A percentile compares a stretch with the other conserved stretches of the same genome.
Conservation (phyloP, 2,888 invertebrate species). For the Hirtodrosophila duncani region DNA sequence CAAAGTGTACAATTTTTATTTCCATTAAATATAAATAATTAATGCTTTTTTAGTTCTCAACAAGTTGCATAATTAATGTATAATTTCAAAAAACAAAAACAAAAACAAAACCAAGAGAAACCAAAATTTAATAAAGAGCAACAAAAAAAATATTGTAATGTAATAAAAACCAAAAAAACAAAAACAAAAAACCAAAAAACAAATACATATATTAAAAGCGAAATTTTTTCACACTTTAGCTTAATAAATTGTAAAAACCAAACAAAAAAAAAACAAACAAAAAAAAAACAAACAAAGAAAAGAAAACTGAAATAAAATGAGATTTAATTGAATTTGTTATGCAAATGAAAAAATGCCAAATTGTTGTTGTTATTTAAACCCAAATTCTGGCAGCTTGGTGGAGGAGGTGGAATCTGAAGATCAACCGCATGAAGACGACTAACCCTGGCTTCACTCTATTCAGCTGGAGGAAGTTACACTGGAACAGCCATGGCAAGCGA, state of each 20-base stretch:
- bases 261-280: constrained; percentile 62
- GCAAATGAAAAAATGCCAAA: constrained; percentile 72
- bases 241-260: constrained; percentile 78
- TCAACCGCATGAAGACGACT: no score
- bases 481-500: no score
- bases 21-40: constrained; percentile 74
- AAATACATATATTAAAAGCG: constrained; percentile 74
- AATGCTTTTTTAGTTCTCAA: constrained; percentile 76
- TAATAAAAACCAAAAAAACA: constrained; percentile 50
- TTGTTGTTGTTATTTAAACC: constrained; percentile 9
- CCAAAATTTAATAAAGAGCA: constrained; percentile 57
- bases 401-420: no score
- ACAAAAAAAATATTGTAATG: constrained; percentile 68
- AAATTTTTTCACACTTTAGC: constrained; percentile 79
- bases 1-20: constrained; percentile 56
- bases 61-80: constrained; percentile 74
- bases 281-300: constrained; percentile 65
- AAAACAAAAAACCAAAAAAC: constrained; percentile 45
- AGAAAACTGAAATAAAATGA: constrained; percentile 76
- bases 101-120: constrained; percentile 43
- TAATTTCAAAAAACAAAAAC: constrained; percentile 51
- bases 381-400: no score
- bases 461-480: no score
- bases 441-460: no score
- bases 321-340: constrained; percentile 79